phyloP scores from a whole-genome alignment of 2,888 invertebrate species.

The Epinotia brunnichana region DNA sequence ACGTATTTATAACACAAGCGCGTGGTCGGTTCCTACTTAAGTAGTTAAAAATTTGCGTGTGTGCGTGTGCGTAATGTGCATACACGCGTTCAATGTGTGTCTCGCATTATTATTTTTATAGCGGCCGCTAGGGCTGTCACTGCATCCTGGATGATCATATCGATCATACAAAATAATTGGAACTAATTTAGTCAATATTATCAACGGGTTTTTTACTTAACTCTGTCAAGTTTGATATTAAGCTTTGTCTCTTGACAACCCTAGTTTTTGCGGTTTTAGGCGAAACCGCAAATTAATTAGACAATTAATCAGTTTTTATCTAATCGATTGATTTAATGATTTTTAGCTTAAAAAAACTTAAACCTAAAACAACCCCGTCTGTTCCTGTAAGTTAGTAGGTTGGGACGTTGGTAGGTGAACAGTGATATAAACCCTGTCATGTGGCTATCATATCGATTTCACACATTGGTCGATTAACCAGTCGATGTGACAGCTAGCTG shows the following conservation, averaged over 20 bases:
- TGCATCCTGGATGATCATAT: conserved; percentile 1
- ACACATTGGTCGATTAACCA: too few species aligned
- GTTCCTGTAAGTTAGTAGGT: too few species aligned
- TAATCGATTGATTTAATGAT: neutral
- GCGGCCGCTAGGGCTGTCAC: conserved; percentile 30
- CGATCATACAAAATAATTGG: neutral
- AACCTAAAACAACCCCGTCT: too few species aligned
- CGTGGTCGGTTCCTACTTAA: conserved; percentile 30
- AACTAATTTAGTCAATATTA: too few species aligned
- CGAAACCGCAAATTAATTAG: neutral
- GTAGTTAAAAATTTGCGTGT: conserved; percentile 34
- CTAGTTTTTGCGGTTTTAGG: neutral
- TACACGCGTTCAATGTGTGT: conserved; percentile 41
- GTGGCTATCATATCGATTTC: too few species aligned
- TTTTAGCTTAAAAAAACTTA: too few species aligned
- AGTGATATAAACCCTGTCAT: too few species aligned
- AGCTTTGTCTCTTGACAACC: conserved; percentile 1
- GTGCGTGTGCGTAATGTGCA: conserved; percentile 29
- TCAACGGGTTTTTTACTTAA: neutral
- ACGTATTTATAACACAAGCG: conserved; percentile 15
- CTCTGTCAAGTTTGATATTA: neutral
- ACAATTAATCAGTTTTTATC: conserved; percentile 1
- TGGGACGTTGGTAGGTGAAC: too few species aligned
- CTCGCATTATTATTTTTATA: conserved; percentile 43
- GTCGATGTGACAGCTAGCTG: too few species aligned